Evolutionary conservation across 2,888 invertebrate species (phyloP).

Genomic region (Pyrgus malvae): DNA sequence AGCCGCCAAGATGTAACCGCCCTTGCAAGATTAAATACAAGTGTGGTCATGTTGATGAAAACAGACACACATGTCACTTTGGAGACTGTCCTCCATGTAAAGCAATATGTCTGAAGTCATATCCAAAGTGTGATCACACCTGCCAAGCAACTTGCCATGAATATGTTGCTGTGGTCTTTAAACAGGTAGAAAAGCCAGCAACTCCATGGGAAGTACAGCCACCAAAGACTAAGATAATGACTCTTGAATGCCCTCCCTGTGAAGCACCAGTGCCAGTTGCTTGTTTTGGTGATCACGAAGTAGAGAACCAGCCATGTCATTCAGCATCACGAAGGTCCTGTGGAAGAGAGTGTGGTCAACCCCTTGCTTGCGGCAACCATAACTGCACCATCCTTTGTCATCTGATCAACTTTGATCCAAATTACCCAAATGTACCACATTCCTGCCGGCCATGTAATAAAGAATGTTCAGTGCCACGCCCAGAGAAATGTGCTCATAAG

Average conservation of each 20-base stretch:
- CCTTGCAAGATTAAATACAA: slow-evolving; percentile 89
- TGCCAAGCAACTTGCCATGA: slow-evolving; percentile 90
- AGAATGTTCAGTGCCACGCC: slow-evolving; percentile 84
- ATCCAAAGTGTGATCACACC: slow-evolving; percentile 83
- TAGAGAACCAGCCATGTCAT: slow-evolving; percentile 85
- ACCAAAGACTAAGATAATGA: slow-evolving; percentile 72
- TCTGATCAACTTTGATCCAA: slow-evolving; percentile 48
- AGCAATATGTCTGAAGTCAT: slow-evolving; percentile 85
- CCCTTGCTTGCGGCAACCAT: slow-evolving; percentile 90
- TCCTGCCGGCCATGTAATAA: slow-evolving; percentile 64
- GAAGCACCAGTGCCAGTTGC: slow-evolving; percentile 85
- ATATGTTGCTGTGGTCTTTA: slow-evolving; percentile 84
- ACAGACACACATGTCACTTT: slow-evolving; percentile 90
- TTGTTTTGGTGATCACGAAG: slow-evolving; percentile 89
- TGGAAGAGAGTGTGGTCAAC: slow-evolving; percentile 87
- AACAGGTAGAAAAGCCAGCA: slow-evolving; percentile 81
- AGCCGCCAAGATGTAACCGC: slow-evolving; percentile 89
- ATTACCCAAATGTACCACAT: slow-evolving; percentile 73
- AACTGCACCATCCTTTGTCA: slow-evolving; percentile 89
- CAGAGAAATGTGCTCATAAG: slow-evolving; percentile 87
- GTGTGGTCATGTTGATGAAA: slow-evolving; percentile 90
- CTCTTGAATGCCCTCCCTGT: slow-evolving; percentile 87
- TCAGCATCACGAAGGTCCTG: slow-evolving; percentile 88
- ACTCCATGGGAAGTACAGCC: slow-evolving; percentile 85
- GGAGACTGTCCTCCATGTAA: slow-evolving; percentile 92